phyloP scores from a whole-genome alignment of 2,797 vertebrate genomes.

The Anomalospiza imberbis region DNA sequence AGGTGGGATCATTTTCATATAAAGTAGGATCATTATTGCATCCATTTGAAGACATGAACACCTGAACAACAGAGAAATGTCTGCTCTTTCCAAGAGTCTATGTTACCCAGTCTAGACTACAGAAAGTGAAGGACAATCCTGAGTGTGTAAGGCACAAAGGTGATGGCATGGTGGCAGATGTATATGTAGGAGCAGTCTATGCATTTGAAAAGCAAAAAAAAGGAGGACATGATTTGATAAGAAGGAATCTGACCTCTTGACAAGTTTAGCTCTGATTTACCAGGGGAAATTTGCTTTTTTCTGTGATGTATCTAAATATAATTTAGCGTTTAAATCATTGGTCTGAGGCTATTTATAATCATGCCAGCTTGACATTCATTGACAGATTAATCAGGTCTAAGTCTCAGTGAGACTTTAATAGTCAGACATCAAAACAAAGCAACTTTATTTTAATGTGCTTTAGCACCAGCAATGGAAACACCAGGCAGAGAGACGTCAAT shows the following conservation, averaged over 20 bases:
- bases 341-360: not conserved
- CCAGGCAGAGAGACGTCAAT: not conserved
- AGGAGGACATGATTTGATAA: not conserved
- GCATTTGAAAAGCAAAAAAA: not conserved
- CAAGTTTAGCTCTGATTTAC: not conserved
- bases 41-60: not conserved
- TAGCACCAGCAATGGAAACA: not conserved
- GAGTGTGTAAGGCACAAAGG: not conserved
- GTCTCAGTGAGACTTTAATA: not conserved
- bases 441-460: not conserved
- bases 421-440: not conserved
- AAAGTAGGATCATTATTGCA: too few relatives aligned
- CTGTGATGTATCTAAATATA: not conserved
- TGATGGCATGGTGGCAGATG: not conserved
- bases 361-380: not conserved
- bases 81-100: not conserved
- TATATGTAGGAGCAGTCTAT: not conserved
- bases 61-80: not conserved
- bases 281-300: not conserved
- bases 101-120: not conserved
- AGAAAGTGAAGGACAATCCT: not conserved
- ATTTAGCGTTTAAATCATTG: not conserved
- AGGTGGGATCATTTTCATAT: not conserved
- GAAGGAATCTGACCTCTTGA: not conserved
- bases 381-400: not conserved